Conservation (phyloP, 2,888 invertebrate genomes). For the Ptychoptera albimana region DNA sequence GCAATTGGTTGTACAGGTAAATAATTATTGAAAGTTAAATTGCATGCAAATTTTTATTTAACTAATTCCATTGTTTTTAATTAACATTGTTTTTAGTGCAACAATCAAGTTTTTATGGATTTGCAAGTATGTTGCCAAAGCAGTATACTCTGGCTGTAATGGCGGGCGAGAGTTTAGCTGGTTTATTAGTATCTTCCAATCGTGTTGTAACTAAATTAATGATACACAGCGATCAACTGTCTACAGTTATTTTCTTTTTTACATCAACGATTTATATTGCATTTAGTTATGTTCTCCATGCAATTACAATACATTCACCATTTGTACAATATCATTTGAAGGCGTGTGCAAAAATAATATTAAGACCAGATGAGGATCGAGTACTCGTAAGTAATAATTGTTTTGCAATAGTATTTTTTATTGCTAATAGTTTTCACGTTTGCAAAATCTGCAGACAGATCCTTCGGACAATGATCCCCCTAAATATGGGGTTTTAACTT, state of each 20-base stretch:
- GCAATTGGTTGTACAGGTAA: slow-evolving; percentile 66
- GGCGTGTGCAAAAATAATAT: slow-evolving; percentile 58
- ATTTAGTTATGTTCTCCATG: slow-evolving; percentile 62
- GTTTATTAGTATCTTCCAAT: slow-evolving; percentile 72
- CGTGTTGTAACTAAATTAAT: slow-evolving; percentile 69
- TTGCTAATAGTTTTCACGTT: slow-evolving; percentile 2
- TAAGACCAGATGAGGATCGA: slow-evolving; percentile 69
- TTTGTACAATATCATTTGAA: slow-evolving; percentile 73
- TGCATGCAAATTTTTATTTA: not conserved
- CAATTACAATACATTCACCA: slow-evolving; percentile 59
- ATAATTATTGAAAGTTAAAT: not conserved
- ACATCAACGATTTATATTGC: slow-evolving; percentile 62
- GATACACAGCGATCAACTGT: slow-evolving; percentile 58
- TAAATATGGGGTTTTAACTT: slow-evolving; percentile 59
- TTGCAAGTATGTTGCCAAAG: slow-evolving; percentile 75
- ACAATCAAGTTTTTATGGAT: slow-evolving; percentile 89
- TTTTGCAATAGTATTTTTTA: slow-evolving; percentile 30
- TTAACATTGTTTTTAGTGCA: slow-evolving; percentile 41
- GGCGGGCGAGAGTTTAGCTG: slow-evolving; percentile 82
- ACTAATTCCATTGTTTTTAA: slow-evolving; percentile 9
- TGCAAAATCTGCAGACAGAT: slow-evolving; percentile 37
- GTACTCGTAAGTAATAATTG: slow-evolving; percentile 13
- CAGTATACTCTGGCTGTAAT: slow-evolving; percentile 88
- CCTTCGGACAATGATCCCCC: slow-evolving; percentile 35
- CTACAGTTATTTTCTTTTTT: slow-evolving; percentile 75